Evolutionary conservation across 2,797 vertebrate genomes (phyloP), one percentile per base, ranked within the genome.

Genomic region (Urophycis tenuis): DNA sequence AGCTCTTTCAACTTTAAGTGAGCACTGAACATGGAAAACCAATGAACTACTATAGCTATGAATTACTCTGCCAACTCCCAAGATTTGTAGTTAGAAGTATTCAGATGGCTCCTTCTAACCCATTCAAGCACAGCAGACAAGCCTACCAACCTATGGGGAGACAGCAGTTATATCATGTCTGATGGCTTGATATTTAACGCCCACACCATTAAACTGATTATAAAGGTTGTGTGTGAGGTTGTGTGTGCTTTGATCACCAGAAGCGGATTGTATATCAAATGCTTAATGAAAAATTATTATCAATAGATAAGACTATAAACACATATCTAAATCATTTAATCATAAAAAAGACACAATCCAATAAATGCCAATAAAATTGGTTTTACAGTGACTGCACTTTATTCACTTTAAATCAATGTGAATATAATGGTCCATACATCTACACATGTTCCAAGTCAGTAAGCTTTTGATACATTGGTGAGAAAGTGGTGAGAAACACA

Each of bases 51-150:
- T 60, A 60, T 60, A n/a, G 25, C 53, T 60, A 60, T 22, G n/a
- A 53, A 25, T 60, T 2, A 60, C 53, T 60, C 53, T 60, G 9
- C 53, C 5, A 4, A 60, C 22, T 60, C 53, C 53, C 22, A 60
- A n/a, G 9, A n/a, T 25, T 60, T 45, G 41, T 14, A 45, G 17
- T n/a, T 19, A 60, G 25, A 8, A n/a, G 53, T 10, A 60, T n/a
- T 60, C 92, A 93, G 92, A 93, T 93, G 93, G 92, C 88, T 86
- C 89, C 87, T 72, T 86, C 81, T 85, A 88, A 86, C 86, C 87
- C 82, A 86, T 91, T 88, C 81, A 85, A 78, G 83, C 77, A 73
- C 71, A 80, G 87, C 87, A 76, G 73, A 79, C 76, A 75, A 71
- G 71, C 45, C 17, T 88, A 82, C 79, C 71, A 86, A 78, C 86